Conservation (phyloP, 2,888 invertebrate genomes). For the Drosophila putrida region DNA sequence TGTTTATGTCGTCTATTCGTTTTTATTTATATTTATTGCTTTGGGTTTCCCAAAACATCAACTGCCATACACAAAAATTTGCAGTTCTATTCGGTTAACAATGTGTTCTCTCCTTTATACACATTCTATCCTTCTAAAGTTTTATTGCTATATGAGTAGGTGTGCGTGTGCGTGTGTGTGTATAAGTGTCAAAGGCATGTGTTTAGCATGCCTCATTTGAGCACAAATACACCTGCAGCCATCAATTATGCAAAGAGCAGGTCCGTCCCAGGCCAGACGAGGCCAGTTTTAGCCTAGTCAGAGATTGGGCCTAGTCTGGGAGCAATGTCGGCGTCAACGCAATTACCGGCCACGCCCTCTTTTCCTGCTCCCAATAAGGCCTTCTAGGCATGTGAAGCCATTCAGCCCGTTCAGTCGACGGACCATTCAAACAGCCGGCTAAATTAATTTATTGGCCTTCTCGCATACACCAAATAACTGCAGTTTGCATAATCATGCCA, state of each 20-base stretch:
- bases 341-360: conserved; percentile 34
- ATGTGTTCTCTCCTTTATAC: conserved; percentile 25
- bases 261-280: conserved; percentile 30
- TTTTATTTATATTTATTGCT: conserved; percentile 60
- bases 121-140: conserved; percentile 17
- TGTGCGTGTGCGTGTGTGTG: conserved; percentile 34
- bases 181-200: conserved; percentile 78
- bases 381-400: conserved; percentile 35
- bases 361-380: conserved; percentile 29
- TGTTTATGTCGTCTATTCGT: conserved; percentile 48
- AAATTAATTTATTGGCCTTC: conserved; percentile 79
- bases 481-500: conserved; percentile 76
- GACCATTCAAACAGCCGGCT: conserved; percentile 26
- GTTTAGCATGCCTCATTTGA: conserved; percentile 80
- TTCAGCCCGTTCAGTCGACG: conserved; percentile 35
- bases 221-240: conserved; percentile 81
- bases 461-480: conserved; percentile 74
- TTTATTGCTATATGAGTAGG: conserved; percentile 55
- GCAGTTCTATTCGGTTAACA: conserved; percentile 45
- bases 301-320: conserved; percentile 14
- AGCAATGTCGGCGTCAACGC: conserved; percentile 44
- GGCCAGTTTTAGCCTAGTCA: conserved; percentile 14
- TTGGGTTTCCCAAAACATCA: conserved; percentile 36
- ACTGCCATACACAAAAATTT: conserved; percentile 45
- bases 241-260: conserved; percentile 79